These are phyloP conservation scores for Limosa lapponica DNA, from an alignment of 2,797 vertebrate genomes.

Conservation along the genomic window DNA sequence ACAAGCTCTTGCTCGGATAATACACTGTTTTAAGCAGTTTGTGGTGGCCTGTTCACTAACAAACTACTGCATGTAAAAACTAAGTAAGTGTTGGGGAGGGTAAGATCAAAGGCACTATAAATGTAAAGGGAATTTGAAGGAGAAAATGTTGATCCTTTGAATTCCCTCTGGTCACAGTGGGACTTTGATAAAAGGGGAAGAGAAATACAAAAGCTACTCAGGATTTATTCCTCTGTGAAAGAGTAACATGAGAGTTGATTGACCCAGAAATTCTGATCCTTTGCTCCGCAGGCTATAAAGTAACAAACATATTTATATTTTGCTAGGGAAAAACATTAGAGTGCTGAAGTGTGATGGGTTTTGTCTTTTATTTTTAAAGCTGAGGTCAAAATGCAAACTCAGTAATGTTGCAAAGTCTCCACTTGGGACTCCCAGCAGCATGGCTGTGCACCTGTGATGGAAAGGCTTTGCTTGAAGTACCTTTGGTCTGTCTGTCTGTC, in stretches of 20 bases:
- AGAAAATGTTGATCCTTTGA: conserved; percentile 17
- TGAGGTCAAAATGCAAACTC: conserved; percentile 22
- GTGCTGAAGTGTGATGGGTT: background rate
- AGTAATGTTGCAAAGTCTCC: conserved; percentile 29
- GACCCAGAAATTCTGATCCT: background rate
- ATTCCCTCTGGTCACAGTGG: conserved; percentile 48
- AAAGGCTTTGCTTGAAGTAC: conserved; percentile 65
- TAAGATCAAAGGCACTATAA: background rate
- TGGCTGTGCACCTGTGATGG: conserved; percentile 62
- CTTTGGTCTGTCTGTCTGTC: conserved; percentile 64
- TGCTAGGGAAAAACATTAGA: background rate
- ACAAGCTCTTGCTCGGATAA: background rate
- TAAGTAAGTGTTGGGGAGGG: background rate
- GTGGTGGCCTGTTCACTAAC: conserved; percentile 49
- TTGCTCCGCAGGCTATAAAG: conserved; percentile 1
- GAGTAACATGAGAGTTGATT: background rate
- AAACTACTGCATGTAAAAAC: conserved; percentile 46
- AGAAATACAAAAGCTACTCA: background rate
- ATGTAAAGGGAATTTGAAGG: conserved; percentile 20
- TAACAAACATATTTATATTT: background rate
- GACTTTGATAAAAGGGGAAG: background rate
- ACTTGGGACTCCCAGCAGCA: conserved; percentile 53
- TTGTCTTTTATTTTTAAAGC: background rate
- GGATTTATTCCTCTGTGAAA: conserved; percentile 10
- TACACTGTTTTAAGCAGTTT: conserved; percentile 3